Conservation (phyloP, 2,888 invertebrate genomes). For the Campopleginae sp. region DNA sequence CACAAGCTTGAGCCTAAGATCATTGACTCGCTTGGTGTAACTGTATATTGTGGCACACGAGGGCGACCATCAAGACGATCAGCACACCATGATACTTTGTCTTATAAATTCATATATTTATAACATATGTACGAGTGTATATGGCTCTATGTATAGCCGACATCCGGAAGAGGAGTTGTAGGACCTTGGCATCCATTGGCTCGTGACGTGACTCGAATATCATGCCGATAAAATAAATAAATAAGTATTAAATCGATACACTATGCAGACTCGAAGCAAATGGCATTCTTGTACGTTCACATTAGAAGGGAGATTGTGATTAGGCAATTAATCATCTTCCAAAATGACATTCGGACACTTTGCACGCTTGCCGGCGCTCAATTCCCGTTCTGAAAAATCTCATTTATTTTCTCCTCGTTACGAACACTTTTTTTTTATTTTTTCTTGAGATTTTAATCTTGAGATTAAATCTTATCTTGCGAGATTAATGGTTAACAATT, state of each 20-base stretch:
- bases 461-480: not conserved
- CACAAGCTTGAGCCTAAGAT: constrained; percentile 45
- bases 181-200: constrained; percentile 29
- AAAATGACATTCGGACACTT: not conserved
- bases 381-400: not conserved
- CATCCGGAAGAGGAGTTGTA: constrained; percentile 53
- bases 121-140: constrained; percentile 14
- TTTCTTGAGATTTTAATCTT: not conserved
- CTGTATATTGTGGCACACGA: constrained; percentile 60
- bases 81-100: constrained; percentile 39
- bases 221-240: constrained; percentile 9
- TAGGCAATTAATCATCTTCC: not conserved
- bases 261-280: not conserved
- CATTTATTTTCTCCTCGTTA: not conserved
- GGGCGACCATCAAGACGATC: constrained; percentile 37
- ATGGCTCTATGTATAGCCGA: not conserved
- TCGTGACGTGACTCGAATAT: constrained; percentile 50
- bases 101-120: constrained; percentile 36
- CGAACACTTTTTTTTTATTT: not conserved
- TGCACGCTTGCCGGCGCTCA: not conserved
- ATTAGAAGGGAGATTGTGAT: not conserved
- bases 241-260: not conserved
- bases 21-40: constrained; percentile 66
- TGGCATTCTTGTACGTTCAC: not conserved
- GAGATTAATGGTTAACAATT: too few relatives aligned